Evolutionary conservation across 2,797 vertebrate species (phyloP).

Genomic region (Spea hammondii): DNA sequence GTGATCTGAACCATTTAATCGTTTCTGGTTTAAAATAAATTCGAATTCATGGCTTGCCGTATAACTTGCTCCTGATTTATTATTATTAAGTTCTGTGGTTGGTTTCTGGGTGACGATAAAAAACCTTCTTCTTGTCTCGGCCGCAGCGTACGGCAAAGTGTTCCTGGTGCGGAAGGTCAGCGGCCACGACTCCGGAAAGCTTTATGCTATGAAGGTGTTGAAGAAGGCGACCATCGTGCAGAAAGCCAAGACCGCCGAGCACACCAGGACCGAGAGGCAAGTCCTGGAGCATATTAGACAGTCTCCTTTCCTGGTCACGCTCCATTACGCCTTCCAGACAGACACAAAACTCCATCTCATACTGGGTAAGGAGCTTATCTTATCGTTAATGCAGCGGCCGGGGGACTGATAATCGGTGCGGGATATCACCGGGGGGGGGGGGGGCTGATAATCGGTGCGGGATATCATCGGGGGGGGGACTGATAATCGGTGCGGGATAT

Average conservation of each 20-base stretch:
- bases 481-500: no score
- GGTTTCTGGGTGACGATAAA: background rate
- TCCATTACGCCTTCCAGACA: constrained; percentile 98
- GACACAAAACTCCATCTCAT: constrained; percentile 98
- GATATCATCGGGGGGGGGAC: no score
- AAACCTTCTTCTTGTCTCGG: constrained; percentile 1
- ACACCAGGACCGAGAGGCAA: constrained; percentile 90
- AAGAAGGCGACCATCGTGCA: constrained; percentile 98
- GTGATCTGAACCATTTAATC: background rate
- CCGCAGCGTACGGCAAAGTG: constrained; percentile 91
- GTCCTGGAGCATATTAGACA: constrained; percentile 95
- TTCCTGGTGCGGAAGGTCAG: constrained; percentile 96
- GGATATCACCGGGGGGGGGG: no score
- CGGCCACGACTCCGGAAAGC: constrained; percentile 88
- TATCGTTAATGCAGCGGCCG: no score
- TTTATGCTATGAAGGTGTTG: constrained; percentile 98
- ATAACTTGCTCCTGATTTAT: no score
- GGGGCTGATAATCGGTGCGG: no score
- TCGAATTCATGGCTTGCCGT: no score
- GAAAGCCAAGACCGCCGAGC: constrained; percentile 96
- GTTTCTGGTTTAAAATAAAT: background rate
- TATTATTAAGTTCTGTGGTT: no score
- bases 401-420: no score
- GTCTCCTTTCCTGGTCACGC: constrained; percentile 90
- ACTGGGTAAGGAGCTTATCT: constrained; percentile 74